A percentile compares a stretch with the other conserved stretches of the same genome.
phyloP scores from a whole-genome alignment of 2,888 invertebrate species.

The Hypolimnas misippus region DNA sequence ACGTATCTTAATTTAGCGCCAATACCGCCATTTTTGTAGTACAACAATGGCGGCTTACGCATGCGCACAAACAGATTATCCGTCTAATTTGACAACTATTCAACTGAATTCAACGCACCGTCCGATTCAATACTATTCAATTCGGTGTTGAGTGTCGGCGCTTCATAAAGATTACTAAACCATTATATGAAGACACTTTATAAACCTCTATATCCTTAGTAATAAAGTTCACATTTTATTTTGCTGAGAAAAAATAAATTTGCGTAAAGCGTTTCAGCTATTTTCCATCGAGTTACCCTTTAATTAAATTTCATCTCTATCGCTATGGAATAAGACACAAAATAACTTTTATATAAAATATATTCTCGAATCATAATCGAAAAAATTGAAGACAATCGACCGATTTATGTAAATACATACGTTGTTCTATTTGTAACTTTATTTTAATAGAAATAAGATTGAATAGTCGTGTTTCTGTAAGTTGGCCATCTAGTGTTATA shows the following conservation, averaged over 20 bases:
- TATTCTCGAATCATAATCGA: not conserved
- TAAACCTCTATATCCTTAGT: not conserved
- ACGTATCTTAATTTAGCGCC: constrained; percentile 56
- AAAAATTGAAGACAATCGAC: constrained; percentile 9
- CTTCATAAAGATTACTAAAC: constrained; percentile 45
- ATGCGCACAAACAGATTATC: constrained; percentile 63
- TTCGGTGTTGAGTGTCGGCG: constrained; percentile 62
- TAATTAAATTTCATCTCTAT: constrained; percentile 17
- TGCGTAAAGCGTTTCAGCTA: constrained; percentile 2
- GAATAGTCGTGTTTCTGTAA: not conserved
- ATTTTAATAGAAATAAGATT: constrained; percentile 14
- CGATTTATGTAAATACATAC: constrained; percentile 9
- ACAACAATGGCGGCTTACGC: constrained; percentile 55
- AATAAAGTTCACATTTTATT: constrained; percentile 9
- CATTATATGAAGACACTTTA: not conserved
- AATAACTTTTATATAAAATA: constrained; percentile 3
- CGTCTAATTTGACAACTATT: constrained; percentile 68
- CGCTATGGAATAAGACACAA: not conserved
- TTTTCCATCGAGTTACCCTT: not conserved
- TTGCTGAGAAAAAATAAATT: constrained; percentile 7
- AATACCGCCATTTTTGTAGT: constrained; percentile 33
- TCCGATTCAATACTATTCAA: constrained; percentile 52
- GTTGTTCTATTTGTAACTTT: constrained; percentile 12
- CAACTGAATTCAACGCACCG: constrained; percentile 51
- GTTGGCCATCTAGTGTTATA: constrained; percentile 42